Conservation (phyloP, 2,113 vertebrate species). For the Laterallus jamaicensis region DNA sequence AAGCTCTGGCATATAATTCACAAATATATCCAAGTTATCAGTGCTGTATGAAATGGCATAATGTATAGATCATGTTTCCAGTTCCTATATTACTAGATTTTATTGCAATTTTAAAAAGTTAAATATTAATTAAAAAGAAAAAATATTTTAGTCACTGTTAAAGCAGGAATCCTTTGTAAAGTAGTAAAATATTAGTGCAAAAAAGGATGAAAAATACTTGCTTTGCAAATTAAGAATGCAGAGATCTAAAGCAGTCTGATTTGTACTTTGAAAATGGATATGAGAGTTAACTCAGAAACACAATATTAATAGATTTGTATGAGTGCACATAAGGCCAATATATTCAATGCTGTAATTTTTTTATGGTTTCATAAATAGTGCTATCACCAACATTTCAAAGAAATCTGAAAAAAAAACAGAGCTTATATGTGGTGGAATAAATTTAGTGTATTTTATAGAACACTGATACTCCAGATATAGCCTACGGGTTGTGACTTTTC, state of each 20-base stretch:
- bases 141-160: neutral
- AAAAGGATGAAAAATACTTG: neutral
- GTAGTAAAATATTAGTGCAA: neutral
- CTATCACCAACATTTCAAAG: slow-evolving; percentile 72
- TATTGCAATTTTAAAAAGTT: neutral
- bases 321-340: slow-evolving; percentile 61
- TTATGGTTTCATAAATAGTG: slow-evolving; percentile 73
- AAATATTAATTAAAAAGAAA: neutral
- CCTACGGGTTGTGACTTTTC: slow-evolving; percentile 75
- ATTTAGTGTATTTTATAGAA: slow-evolving; percentile 72
- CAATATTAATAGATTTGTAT: slow-evolving; percentile 65
- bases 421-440: slow-evolving; percentile 61
- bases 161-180: neutral
- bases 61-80: neutral
- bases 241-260: neutral
- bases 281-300: neutral
- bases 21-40: neutral
- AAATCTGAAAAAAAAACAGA: slow-evolving; percentile 48
- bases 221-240: neutral
- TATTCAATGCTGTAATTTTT: slow-evolving; percentile 68
- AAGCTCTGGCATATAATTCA: neutral
- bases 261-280: slow-evolving; percentile 43
- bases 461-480: slow-evolving; percentile 67
- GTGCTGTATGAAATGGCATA: neutral
- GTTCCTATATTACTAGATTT: neutral